Evolutionary conservation across 2,888 invertebrate genomes (phyloP), one percentile per base, ranked within the genome.

Genomic region (Galerucella pusilla): DNA sequence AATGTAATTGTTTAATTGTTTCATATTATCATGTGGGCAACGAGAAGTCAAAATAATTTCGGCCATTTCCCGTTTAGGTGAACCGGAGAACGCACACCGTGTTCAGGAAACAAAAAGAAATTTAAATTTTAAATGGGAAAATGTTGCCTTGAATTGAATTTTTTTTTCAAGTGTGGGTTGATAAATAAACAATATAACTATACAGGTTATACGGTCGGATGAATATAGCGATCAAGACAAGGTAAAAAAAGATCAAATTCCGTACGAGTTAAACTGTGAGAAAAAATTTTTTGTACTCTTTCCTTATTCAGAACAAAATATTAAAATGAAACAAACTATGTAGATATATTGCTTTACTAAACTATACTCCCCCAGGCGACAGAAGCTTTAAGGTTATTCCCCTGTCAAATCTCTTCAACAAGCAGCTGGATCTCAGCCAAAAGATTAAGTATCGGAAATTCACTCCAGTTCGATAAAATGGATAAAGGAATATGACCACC

Each of bases 21-120:
- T 14, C 10, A 69, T 69, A 61, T 69, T 60, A 69, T 61, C 61
- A 69, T 45, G 69, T 69, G 69, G 60, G 69, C 49, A 49, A 25
- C 9, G 68, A 11, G 7, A 42, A 60, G 60, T 61, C 7, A 12
- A 69, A 60, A 69, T 69, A 69, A 69, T 69, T 69, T 69, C 69
- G 69, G 69, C 69, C 69, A 69, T 69, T 69, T 69, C 69, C 69
- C 69, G 69, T 69, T 69, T 69, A 60, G 42, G 68, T 42, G 9
- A 46, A 35, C 28, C 7, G 45, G 20, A 20, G 16, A 25, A 25
- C 60, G 59, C 16, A 35, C 49, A 69, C 61, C 16, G 46, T 20
- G 69, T 28, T 61, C 61, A 69, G 69, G 69, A 69, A 61, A 61
- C 35, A 68, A 57, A 68, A 45, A 69, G 49, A 69, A 69, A 69